Evolutionary conservation across 2,113 vertebrate species (phyloP).

Genomic region (Tupaia chinensis): DNA sequence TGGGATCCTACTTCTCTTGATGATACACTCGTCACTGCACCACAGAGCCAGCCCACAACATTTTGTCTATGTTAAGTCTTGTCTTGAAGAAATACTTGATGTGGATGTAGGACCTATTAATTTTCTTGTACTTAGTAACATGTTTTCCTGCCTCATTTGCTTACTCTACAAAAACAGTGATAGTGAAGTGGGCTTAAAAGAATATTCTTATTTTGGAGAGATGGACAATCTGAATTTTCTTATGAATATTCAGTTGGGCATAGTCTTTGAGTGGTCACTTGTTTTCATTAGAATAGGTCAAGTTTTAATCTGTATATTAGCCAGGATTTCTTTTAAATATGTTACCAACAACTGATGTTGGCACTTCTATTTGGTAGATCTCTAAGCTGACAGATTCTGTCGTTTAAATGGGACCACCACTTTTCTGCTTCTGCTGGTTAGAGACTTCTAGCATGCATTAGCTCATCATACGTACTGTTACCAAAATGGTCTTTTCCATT

Average conservation of each 20-base stretch:
- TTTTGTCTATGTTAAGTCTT: neutral
- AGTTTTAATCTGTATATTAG: neutral
- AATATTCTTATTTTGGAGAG: neutral
- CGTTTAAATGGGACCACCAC: neutral
- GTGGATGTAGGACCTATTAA: neutral
- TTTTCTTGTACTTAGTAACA: neutral
- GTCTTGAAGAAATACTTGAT: neutral
- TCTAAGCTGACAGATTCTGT: neutral
- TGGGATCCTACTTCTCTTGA: too few relatives aligned
- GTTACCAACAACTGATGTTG: neutral
- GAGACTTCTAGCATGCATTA: neutral
- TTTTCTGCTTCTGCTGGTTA: neutral
- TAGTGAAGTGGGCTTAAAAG: neutral
- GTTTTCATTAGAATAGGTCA: slow-evolving; percentile 26
- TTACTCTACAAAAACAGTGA: neutral
- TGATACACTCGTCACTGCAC: too few relatives aligned
- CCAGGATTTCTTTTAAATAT: neutral
- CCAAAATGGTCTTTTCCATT: neutral
- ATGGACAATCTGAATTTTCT: neutral
- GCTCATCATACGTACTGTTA: neutral
- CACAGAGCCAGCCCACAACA: neutral
- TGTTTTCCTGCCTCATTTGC: neutral
- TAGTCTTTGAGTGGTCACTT: neutral
- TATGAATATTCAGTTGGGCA: neutral
- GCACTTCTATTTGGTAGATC: neutral